Evolutionary conservation across 30 jellyfish, hydroid and myxozoan genomes (phyloP), one percentile per base, ranked within the genome.

Genomic region (Phacellophora camtschatica): DNA sequence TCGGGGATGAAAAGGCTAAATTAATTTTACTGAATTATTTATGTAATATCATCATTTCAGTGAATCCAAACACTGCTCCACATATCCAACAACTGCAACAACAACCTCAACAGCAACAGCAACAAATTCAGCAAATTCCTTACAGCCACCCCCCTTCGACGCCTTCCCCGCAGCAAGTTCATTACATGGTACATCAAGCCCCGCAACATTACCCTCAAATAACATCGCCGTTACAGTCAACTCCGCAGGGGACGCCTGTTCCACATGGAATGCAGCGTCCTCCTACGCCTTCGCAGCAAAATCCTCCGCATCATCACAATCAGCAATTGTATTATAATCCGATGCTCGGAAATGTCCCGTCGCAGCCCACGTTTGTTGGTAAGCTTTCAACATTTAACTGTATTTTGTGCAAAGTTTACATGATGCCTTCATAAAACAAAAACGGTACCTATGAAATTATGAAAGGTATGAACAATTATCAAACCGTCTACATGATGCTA

Each of bases 231-330:
- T 25, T 80, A 55, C 71, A 53, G 34, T 80, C 91, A 18, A 80
- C 66, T 13, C 73, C 84, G 2, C 91, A 64, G 37, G 84, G 77
- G 5, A 65, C 84, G 2, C 88, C 69, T 2, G 66, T 71, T 24
- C 55, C 81, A 1, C 91, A 80, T 64, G 88, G 88, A 4, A 76
- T 76, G 74, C 83, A 50, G 13, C 73, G 91, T 49, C 84, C 91
- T 1, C 91, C 83, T n/a, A 80, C 91, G 9, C 84, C 90, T 43
- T 77, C 90, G 49, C 91, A 80, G 68, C 91, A 80, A 20, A 80
- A 83, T 67, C 91, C 91, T 34, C 84, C 91, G 58, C 25, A 64
- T 51, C 91, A 80, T 53, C 48, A 31, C 3, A 83, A 80, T 22
- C 69, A 41, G 71, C 15, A 71, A 5, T 45, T 24, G 4, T 53